Evolutionary conservation across 1,140 invertebrate genomes (phyloP), one percentile per base, ranked within the genome.

Genomic region (Drosophila ambigua): DNA sequence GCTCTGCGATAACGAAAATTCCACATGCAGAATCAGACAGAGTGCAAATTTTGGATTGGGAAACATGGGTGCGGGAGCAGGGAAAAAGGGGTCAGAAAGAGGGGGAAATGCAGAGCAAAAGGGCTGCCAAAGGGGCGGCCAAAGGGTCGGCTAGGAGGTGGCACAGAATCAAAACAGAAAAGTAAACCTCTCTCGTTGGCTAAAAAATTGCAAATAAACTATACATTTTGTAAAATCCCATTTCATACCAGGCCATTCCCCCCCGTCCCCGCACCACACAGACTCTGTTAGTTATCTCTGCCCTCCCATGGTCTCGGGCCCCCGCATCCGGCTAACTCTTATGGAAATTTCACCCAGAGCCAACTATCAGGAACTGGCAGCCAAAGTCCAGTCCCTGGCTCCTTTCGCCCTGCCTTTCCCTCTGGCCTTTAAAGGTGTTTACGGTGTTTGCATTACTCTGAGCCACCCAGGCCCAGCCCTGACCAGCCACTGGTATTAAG

Each of bases 201-300:
- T 84, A 87, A 87, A 84, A 84, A 84, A 84, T 85, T 81, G 81
- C 81, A 84, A 84, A 84, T 84, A 84, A 84, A 84, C 81, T 84
- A 87, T 77, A 84, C 73, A 87, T 81, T 81, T 81, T 81, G 82
- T 49, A 81, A 72, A 77, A 45, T 77, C 63, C 45, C 44, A 39
- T 13, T 39, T 39, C 11, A 39, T 39, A 2, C 35, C 31, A 8
- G 4, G 3, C 8, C 8, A 20, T 20, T 20, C 20, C 20, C 20
- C 31, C 41, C 26, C 60, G 6, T n/a, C 31, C 13, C 5, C 48
- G n/a, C 15, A 4, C 16, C 5, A 0, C 6, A 28, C 16, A 52
- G 9, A 2, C 46, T 20, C 44, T 48, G 1, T 24, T 20, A 20
- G 20, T 20, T 20, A 3, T 24, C 5, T 15, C 8, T 9, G 8